Evolutionary conservation across 2,797 vertebrate species (phyloP).

Genomic region (Amniataba percoides): DNA sequence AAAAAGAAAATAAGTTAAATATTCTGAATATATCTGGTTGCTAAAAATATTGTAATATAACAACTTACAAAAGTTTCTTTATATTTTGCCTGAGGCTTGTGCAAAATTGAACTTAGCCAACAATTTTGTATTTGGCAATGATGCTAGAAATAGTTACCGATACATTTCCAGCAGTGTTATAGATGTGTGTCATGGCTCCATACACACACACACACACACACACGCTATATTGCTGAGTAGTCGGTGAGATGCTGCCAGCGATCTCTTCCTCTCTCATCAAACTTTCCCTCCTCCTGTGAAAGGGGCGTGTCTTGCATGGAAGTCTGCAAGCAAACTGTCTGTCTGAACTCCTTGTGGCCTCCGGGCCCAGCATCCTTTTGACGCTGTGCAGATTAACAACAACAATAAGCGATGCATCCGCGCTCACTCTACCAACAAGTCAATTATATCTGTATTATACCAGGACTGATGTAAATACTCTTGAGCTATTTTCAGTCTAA

Average conservation of each 20-base stretch:
- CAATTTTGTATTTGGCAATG: conserved; percentile 36
- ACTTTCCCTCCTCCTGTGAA: conserved; percentile 27
- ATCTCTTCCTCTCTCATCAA: conserved; percentile 36
- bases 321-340: too few relatives aligned
- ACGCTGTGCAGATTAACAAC: conserved; percentile 38
- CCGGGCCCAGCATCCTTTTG: conserved; percentile 14
- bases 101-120: conserved; percentile 40
- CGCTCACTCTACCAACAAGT: conserved; percentile 35
- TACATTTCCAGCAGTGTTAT: conserved; percentile 4
- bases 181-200: background rate
- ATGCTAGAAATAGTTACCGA: conserved; percentile 31
- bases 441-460: conserved; percentile 50
- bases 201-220: background rate
- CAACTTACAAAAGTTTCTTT: conserved; percentile 18
- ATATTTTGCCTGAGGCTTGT: conserved; percentile 14
- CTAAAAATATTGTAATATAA: conserved; percentile 32
- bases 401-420: conserved; percentile 35
- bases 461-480: conserved; percentile 21
- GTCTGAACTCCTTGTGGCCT: background rate
- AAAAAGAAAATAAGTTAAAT: conserved; percentile 6
- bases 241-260: conserved; percentile 37
- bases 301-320: background rate
- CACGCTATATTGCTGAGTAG: conserved; percentile 29
- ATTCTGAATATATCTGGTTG: conserved; percentile 1
- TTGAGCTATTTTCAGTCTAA: conserved; percentile 26